These are phyloP conservation scores for Tortricodes alternella DNA, from an alignment of 2,888 invertebrate species.

Conservation along the genomic window DNA sequence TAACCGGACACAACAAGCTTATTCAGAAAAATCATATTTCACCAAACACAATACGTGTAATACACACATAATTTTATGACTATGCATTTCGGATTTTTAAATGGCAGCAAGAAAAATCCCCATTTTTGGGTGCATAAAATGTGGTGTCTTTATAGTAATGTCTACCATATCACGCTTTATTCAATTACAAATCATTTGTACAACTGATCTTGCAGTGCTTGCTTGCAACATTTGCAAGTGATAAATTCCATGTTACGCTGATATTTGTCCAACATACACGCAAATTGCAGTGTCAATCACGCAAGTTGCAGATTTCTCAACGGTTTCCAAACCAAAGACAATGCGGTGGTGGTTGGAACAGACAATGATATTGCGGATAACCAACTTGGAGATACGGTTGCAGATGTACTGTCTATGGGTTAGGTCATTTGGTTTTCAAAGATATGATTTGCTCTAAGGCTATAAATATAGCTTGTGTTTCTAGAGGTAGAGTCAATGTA, in stretches of 20 bases:
- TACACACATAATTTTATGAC: too few species aligned
- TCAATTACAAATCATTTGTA: neutral
- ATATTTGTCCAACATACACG: constrained; percentile 1
- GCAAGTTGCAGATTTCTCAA: constrained; percentile 8
- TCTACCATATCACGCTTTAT: too few species aligned
- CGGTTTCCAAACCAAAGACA: constrained; percentile 24
- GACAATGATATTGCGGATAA: constrained; percentile 28
- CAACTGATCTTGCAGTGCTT: neutral
- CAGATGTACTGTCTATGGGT: neutral
- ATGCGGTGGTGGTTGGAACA: constrained; percentile 18
- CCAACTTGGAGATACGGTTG: constrained; percentile 18
- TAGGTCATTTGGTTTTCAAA: neutral
- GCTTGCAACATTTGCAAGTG: constrained; percentile 3
- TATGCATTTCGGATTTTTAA: too few species aligned
- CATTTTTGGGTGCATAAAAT: too few species aligned
- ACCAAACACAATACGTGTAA: too few species aligned
- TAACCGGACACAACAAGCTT: too few species aligned
- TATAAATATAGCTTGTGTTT: too few species aligned
- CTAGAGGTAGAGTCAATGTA: too few species aligned
- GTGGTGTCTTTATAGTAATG: too few species aligned
- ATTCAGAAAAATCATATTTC: too few species aligned
- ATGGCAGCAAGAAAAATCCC: too few species aligned
- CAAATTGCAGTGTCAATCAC: constrained; percentile 12
- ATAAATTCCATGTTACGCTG: constrained; percentile 1
- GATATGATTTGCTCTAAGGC: neutral